A percentile compares a stretch with the other conserved stretches of the same genome.
Conservation (phyloP, 2,888 invertebrate species). For the Octodonta nipae region DNA sequence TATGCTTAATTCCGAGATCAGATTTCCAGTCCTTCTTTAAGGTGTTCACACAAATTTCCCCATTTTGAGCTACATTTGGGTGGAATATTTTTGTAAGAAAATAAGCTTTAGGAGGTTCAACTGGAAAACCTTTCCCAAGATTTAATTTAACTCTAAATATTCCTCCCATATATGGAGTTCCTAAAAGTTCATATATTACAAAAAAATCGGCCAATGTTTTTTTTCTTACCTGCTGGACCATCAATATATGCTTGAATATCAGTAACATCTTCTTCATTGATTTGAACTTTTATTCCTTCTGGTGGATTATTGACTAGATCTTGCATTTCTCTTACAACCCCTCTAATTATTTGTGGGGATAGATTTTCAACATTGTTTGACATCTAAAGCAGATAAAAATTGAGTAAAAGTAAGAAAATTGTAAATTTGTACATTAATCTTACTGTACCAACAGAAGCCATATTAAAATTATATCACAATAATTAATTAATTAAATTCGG, state of each 20-base stretch:
- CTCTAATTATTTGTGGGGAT: slow-evolving; percentile 80
- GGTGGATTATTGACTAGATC: slow-evolving; percentile 70
- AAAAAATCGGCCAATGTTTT: not conserved
- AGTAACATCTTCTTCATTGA: slow-evolving; percentile 86
- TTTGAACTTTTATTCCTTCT: slow-evolving; percentile 78
- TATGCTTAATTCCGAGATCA: slow-evolving; percentile 88
- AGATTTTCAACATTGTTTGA: slow-evolving; percentile 84
- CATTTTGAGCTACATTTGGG: slow-evolving; percentile 85
- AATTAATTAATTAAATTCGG: slow-evolving; percentile 13
- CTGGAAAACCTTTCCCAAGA: slow-evolving; percentile 84
- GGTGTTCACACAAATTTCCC: slow-evolving; percentile 94
- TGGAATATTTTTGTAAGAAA: slow-evolving; percentile 95
- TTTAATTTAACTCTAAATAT: slow-evolving; percentile 79
- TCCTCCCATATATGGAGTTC: slow-evolving; percentile 83
- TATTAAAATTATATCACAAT: slow-evolving; percentile 18
- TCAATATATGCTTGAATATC: slow-evolving; percentile 86
- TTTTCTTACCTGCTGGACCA: slow-evolving; percentile 49
- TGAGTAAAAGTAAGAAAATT: not conserved
- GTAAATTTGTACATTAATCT: slow-evolving; percentile 12
- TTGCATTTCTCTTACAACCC: slow-evolving; percentile 78
- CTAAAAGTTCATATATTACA: slow-evolving; percentile 27
- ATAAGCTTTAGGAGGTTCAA: slow-evolving; percentile 80
- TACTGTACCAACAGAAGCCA: slow-evolving; percentile 20
- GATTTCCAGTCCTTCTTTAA: slow-evolving; percentile 93
- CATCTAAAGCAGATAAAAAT: slow-evolving; percentile 42